phyloP scores from a whole-genome alignment of 2,888 invertebrate genomes.

The Papilio protenor region DNA sequence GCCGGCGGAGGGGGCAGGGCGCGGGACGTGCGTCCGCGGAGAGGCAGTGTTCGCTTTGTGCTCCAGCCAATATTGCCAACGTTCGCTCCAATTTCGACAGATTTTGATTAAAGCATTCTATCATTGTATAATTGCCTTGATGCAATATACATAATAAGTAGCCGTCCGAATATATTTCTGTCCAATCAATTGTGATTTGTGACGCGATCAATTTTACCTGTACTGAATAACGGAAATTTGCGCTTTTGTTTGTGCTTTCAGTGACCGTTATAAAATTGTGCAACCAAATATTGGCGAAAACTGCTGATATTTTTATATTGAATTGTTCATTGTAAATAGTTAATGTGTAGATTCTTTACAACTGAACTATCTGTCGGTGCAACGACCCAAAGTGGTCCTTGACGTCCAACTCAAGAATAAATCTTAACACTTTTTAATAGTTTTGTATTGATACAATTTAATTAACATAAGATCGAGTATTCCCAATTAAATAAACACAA shows the following conservation, averaged over 20 bases:
- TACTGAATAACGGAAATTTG: background rate
- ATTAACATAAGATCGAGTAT: too few species aligned
- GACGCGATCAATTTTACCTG: constrained; percentile 7
- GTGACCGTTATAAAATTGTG: background rate
- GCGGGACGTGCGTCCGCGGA: constrained; percentile 46
- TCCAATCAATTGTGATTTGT: constrained; percentile 27
- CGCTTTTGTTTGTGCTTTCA: background rate
- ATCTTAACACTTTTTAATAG: background rate
- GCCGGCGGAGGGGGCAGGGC: constrained; percentile 35
- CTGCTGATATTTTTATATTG: too few species aligned
- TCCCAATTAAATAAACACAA: background rate
- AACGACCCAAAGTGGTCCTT: too few species aligned
- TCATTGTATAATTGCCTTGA: constrained; percentile 47
- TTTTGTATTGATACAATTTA: background rate
- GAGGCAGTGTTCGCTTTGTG: constrained; percentile 55
- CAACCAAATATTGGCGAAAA: background rate
- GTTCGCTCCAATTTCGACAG: constrained; percentile 51
- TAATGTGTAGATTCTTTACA: background rate
- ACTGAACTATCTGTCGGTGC: too few species aligned
- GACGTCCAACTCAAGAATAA: too few species aligned
- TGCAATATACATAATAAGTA: constrained; percentile 38
- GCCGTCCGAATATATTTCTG: constrained; percentile 21
- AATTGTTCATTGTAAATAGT: too few species aligned
- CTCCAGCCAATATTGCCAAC: constrained; percentile 59
- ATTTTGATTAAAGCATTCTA: constrained; percentile 58